A percentile compares a stretch with the other conserved stretches of the same genome.
phyloP scores from a whole-genome alignment of 2,113 vertebrate genomes.

The Hyaena hyaena region DNA sequence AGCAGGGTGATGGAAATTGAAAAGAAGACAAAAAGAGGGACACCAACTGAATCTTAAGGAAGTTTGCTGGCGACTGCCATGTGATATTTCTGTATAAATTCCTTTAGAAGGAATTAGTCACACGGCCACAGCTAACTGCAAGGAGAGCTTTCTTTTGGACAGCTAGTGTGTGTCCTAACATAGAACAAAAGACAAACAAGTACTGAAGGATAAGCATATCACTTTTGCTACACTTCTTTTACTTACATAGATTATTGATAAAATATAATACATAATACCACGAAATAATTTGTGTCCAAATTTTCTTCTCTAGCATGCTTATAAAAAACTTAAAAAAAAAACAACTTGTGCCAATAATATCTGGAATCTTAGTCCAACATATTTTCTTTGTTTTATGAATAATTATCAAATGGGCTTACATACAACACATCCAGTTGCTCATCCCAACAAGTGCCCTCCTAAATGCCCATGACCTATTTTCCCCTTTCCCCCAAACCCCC shows the following conservation, averaged over 20 bases:
- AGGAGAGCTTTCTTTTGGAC: not conserved
- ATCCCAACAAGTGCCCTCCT: too few relatives aligned
- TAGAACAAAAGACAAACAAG: not conserved
- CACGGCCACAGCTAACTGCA: not conserved
- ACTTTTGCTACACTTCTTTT: not conserved
- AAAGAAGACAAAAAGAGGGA: not conserved
- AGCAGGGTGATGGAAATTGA: not conserved
- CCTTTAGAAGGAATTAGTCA: not conserved
- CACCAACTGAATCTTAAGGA: not conserved
- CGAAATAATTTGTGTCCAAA: not conserved
- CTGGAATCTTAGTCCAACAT: not conserved
- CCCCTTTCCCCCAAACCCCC: too few relatives aligned
- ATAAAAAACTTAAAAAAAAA: not conserved
- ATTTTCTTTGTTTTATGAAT: not conserved
- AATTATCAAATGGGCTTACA: too few relatives aligned
- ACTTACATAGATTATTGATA: not conserved
- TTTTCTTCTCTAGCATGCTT: not conserved
- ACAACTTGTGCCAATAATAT: not conserved
- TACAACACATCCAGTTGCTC: too few relatives aligned
- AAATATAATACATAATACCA: not conserved
- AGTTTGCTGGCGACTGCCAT: not conserved
- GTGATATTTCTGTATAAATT: not conserved
- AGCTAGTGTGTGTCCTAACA: not conserved
- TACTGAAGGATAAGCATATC: not conserved
- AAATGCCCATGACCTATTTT: too few relatives aligned